These are phyloP conservation scores for Drosophila subpulchrella DNA, from an alignment of 1,140 invertebrate genomes.

Conservation along the genomic window DNA sequence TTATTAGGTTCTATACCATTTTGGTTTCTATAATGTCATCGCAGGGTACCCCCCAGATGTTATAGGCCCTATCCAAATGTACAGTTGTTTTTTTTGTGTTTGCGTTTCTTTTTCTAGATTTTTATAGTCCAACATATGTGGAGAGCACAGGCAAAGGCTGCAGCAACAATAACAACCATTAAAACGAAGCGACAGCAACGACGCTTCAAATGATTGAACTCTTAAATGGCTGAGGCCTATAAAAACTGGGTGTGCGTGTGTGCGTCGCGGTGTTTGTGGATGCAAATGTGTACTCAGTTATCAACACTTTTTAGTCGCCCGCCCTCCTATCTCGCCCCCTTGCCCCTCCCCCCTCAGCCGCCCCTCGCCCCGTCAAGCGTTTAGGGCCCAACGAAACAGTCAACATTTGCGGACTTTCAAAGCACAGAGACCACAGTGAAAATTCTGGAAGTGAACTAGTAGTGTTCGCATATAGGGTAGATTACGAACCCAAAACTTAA, in stretches of 20 bases:
- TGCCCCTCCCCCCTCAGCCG: too few relatives aligned
- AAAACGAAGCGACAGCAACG: conserved; percentile 64
- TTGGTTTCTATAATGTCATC: neutral
- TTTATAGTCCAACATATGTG: conserved; percentile 43
- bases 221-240: conserved; percentile 59
- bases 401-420: conserved; percentile 20
- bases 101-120: conserved; percentile 38
- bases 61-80: neutral
- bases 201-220: conserved; percentile 78
- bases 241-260: conserved; percentile 18
- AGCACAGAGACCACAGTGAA: neutral
- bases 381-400: conserved; percentile 19
- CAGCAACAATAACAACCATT: conserved; percentile 35
- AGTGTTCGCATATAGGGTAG: neutral
- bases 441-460: neutral
- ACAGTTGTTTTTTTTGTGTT: conserved; percentile 42
- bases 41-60: neutral
- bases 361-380: conserved; percentile 6
- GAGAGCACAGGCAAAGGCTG: conserved; percentile 46
- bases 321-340: conserved; percentile 25
- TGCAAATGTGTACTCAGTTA: conserved; percentile 59
- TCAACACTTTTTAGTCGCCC: conserved; percentile 72
- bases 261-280: conserved; percentile 10
- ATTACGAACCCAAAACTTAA: too few relatives aligned
- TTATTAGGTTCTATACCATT: too few relatives aligned